phyloP scores from a whole-genome alignment of 2,797 vertebrate species.

The Taenioides sp. region DNA sequence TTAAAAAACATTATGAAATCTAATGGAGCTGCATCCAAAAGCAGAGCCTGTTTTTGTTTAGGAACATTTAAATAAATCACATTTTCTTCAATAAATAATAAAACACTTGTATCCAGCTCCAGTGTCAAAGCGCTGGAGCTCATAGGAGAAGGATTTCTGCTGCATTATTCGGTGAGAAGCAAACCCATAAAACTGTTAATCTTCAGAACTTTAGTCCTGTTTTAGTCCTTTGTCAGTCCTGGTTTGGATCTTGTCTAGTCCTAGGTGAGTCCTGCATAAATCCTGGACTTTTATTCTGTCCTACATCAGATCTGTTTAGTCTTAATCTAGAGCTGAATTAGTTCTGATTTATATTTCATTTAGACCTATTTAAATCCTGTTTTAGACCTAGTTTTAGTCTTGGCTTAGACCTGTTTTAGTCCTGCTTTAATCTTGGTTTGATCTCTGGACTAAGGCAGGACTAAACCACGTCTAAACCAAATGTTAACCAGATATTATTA shows the following conservation, averaged over 20 bases:
- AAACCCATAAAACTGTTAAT: slow-evolving; percentile 16
- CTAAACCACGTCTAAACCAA: neutral
- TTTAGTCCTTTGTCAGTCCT: too few species aligned
- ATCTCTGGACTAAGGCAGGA: neutral
- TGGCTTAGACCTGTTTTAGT: too few species aligned
- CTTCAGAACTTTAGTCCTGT: neutral
- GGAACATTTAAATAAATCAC: slow-evolving; percentile 3
- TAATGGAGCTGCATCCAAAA: neutral
- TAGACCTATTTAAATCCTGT: too few species aligned
- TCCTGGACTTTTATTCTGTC: too few species aligned
- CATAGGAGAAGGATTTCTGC: slow-evolving; percentile 61
- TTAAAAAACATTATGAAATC: slow-evolving; percentile 31
- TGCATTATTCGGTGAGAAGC: slow-evolving; percentile 67
- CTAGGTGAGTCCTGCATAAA: neutral
- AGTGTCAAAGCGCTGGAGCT: slow-evolving; percentile 66
- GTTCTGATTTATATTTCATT: too few species aligned
- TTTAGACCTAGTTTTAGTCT: too few species aligned
- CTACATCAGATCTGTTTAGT: neutral
- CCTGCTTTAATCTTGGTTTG: too few species aligned
- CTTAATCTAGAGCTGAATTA: neutral
- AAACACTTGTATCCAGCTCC: slow-evolving; percentile 69
- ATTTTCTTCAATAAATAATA: slow-evolving; percentile 59
- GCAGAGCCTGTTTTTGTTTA: slow-evolving; percentile 40
- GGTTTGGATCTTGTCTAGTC: neutral
- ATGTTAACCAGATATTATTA: too few species aligned